Evolutionary conservation across 2,888 invertebrate genomes (phyloP).

Genomic region (Drosophila neonasuta): DNA sequence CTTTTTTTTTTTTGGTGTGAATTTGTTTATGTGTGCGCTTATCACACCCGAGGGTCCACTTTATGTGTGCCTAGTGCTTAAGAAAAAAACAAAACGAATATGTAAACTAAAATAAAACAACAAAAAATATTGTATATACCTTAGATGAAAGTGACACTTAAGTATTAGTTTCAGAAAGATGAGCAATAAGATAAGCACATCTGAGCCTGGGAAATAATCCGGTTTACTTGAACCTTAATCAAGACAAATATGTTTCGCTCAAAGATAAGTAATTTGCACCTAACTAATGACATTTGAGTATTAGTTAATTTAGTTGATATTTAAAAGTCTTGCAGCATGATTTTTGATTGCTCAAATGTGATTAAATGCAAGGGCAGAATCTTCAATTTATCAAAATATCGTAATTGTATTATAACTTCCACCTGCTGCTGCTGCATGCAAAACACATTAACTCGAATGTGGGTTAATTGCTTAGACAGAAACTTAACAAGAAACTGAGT

Average conservation of each 20-base stretch:
- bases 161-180: background rate
- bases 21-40: conserved; percentile 44
- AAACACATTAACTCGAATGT: conserved; percentile 50
- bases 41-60: conserved; percentile 55
- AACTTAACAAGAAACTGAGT: conserved; percentile 26
- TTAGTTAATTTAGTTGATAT: too few relatives aligned
- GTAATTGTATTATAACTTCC: conserved; percentile 31
- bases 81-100: conserved; percentile 33
- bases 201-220: background rate
- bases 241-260: background rate
- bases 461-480: conserved; percentile 63
- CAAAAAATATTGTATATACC: conserved; percentile 13
- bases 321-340: background rate
- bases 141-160: conserved; percentile 18
- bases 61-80: conserved; percentile 19
- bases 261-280: too few relatives aligned
- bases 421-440: conserved; percentile 36
- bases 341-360: background rate
- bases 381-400: conserved; percentile 9
- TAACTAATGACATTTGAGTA: too few relatives aligned
- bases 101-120: conserved; percentile 19
- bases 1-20: conserved; percentile 33
- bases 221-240: background rate
- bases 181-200: background rate
- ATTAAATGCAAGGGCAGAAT: background rate